phyloP scores from a whole-genome alignment of 2,888 invertebrate species.

The Conomelus anceps region DNA sequence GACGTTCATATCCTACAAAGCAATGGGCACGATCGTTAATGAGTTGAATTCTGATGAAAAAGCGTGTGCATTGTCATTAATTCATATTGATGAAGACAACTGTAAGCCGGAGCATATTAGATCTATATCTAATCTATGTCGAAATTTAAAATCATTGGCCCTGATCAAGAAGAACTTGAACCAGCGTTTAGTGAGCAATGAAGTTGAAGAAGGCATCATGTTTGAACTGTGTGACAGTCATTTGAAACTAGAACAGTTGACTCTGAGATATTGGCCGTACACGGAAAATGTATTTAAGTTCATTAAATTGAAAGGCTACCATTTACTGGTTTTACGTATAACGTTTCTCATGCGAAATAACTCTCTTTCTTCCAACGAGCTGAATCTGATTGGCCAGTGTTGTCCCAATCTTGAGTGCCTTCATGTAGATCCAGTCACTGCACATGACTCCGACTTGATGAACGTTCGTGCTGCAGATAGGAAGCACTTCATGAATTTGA shows the following conservation, averaged over 20 bases:
- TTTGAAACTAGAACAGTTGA: neutral
- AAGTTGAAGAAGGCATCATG: neutral
- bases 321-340: neutral
- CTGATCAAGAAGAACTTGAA: neutral
- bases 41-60: neutral
- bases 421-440: neutral
- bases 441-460: neutral
- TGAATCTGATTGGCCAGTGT: neutral
- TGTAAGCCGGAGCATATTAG: neutral
- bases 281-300: neutral
- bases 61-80: neutral
- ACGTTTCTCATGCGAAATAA: neutral
- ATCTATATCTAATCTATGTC: neutral
- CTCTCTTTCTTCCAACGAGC: neutral
- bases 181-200: neutral
- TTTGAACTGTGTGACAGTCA: neutral
- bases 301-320: neutral
- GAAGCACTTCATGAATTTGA: neutral
- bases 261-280: neutral
- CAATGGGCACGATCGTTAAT: neutral
- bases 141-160: neutral
- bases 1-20: neutral
- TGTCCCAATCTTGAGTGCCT: neutral
- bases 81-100: neutral
- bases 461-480: neutral